These are phyloP conservation scores for Lepidurus apus DNA, from an alignment of 1,140 invertebrate species.

Conservation along the genomic window DNA sequence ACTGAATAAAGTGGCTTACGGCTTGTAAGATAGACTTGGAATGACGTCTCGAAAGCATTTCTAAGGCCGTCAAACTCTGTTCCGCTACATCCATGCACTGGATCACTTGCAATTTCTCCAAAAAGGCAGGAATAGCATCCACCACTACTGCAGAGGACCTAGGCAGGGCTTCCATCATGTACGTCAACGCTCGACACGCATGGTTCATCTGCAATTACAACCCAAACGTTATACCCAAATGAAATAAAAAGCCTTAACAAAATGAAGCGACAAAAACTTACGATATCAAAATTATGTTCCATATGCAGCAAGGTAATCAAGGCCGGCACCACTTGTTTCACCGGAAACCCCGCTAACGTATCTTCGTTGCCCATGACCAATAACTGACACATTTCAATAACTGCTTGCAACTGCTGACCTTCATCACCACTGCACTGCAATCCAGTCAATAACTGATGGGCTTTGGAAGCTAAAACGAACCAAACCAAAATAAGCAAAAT, in stretches of 20 bases:
- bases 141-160: constrained; percentile 92
- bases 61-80: constrained; percentile 89
- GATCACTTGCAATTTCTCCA: constrained; percentile 93
- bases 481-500: constrained; percentile 37
- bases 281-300: constrained; percentile 95
- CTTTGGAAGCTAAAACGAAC: constrained; percentile 71
- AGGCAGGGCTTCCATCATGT: constrained; percentile 98
- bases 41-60: constrained; percentile 93
- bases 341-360: constrained; percentile 93
- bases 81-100: constrained; percentile 99
- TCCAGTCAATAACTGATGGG: constrained; percentile 75
- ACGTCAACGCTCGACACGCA: constrained; percentile 93
- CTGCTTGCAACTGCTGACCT: constrained; percentile 91
- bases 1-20: constrained; percentile 50
- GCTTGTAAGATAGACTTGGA: constrained; percentile 94
- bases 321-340: constrained; percentile 94
- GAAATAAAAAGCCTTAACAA: background rate
- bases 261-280: constrained; percentile 43
- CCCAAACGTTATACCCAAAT: constrained; percentile 24
- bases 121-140: constrained; percentile 91
- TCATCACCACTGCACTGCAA: constrained; percentile 91
- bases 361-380: constrained; percentile 99
- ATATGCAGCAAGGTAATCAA: constrained; percentile 80
- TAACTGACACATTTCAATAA: constrained; percentile 98
- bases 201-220: constrained; percentile 79